These are phyloP conservation scores for Schlechtendalia chinensis DNA, from an alignment of 1,140 invertebrate species.

Conservation along the genomic window DNA sequence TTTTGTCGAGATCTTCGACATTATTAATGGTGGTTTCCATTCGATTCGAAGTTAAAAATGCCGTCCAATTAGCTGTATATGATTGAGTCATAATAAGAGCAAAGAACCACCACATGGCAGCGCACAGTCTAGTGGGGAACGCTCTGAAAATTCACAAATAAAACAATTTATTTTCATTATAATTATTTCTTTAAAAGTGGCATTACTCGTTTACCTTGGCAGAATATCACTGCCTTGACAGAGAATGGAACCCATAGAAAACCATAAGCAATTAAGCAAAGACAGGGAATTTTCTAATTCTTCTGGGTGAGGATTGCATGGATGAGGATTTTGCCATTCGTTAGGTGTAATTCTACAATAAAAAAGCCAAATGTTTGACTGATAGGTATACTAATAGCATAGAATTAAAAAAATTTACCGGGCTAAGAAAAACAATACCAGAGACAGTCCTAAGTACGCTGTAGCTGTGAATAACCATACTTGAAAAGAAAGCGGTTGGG, in stretches of 20 bases:
- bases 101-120: conserved; percentile 94
- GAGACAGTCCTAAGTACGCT: conserved; percentile 81
- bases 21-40: conserved; percentile 82
- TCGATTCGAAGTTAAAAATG: conserved; percentile 85
- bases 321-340: conserved; percentile 87
- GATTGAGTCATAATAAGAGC: conserved; percentile 92
- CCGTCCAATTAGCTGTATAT: conserved; percentile 93
- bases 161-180: not conserved
- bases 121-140: conserved; percentile 73
- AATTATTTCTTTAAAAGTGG: not conserved
- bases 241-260: conserved; percentile 91
- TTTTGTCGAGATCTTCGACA: conserved; percentile 73
- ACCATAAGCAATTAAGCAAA: conserved; percentile 91
- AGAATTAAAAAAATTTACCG: conserved; percentile 60
- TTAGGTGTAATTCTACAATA: conserved; percentile 80
- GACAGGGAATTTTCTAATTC: conserved; percentile 88
- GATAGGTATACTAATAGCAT: not conserved
- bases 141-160: conserved; percentile 59
- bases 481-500: conserved; percentile 81
- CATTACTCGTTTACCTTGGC: conserved; percentile 69
- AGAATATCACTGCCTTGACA: conserved; percentile 88
- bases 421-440: conserved; percentile 79
- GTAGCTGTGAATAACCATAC: conserved; percentile 92
- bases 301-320: conserved; percentile 75
- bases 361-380: conserved; percentile 48